Evolutionary conservation across 92 coral and sea anemone species (phyloP).

Genomic region (Zoanthus sociatus): DNA sequence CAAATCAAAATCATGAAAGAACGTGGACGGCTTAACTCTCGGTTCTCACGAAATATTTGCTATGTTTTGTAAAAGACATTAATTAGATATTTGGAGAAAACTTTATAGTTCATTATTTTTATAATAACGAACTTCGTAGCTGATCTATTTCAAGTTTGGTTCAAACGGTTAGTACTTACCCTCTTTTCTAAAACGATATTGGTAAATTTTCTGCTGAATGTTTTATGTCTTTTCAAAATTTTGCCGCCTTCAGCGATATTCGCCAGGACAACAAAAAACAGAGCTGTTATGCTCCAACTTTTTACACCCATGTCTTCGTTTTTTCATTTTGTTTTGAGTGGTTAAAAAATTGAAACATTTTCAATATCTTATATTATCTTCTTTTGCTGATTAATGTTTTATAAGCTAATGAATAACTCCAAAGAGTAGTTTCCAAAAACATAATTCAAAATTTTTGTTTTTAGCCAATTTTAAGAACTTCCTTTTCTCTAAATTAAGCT

Average conservation of each 20-base stretch:
- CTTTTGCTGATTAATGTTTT: constrained; percentile 22
- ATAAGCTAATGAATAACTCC: neutral
- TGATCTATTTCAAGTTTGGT: neutral
- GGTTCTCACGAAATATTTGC: neutral
- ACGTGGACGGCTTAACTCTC: neutral
- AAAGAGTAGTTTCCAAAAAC: neutral
- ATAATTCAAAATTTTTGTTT: neutral
- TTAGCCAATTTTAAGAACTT: too few species aligned
- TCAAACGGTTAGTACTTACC: constrained; percentile 35
- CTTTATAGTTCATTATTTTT: neutral
- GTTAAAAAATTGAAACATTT: neutral
- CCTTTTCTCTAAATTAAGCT: too few species aligned
- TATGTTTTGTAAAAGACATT: neutral
- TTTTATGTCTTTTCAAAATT: neutral
- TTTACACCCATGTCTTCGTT: neutral
- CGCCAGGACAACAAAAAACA: neutral
- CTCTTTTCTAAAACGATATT: constrained; percentile 40
- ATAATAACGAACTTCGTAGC: neutral
- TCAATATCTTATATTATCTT: neutral
- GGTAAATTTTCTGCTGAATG: neutral
- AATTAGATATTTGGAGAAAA: neutral
- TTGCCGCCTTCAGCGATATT: neutral
- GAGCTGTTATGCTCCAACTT: neutral
- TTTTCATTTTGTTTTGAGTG: constrained; percentile 7
- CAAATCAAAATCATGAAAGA: neutral